These are phyloP conservation scores for Chauna torquata DNA, from an alignment of 2,113 vertebrate genomes.

Conservation along the genomic window DNA sequence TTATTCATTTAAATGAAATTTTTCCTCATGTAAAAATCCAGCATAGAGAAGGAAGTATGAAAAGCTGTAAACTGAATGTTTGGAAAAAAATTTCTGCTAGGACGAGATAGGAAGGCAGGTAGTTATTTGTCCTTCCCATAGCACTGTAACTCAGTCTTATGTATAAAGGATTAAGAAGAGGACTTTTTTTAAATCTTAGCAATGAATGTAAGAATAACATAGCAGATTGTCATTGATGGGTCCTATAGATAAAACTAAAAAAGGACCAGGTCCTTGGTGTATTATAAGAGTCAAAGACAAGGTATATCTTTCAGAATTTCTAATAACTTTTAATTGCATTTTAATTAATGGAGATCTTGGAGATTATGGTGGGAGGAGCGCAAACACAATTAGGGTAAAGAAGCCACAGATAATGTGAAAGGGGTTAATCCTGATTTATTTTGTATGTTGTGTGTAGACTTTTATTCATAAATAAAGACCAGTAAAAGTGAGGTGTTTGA, in stretches of 20 bases:
- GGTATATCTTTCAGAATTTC: neutral
- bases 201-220: neutral
- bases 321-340: neutral
- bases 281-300: neutral
- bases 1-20: neutral
- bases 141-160: neutral
- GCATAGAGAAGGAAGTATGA: fast-evolving
- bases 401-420: neutral
- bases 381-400: neutral
- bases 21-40: neutral
- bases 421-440: neutral
- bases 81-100: neutral
- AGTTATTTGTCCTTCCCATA: neutral
- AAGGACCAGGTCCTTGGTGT: neutral
- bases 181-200: neutral
- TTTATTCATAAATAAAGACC: neutral
- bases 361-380: neutral
- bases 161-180: neutral
- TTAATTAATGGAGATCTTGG: neutral
- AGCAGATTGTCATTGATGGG: neutral
- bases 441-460: neutral
- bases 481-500: neutral
- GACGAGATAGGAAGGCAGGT: no score
- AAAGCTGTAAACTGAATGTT: neutral
- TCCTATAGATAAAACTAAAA: neutral